Evolutionary conservation across 2,888 invertebrate species (phyloP).

Genomic region (Cerastis rubricosa): DNA sequence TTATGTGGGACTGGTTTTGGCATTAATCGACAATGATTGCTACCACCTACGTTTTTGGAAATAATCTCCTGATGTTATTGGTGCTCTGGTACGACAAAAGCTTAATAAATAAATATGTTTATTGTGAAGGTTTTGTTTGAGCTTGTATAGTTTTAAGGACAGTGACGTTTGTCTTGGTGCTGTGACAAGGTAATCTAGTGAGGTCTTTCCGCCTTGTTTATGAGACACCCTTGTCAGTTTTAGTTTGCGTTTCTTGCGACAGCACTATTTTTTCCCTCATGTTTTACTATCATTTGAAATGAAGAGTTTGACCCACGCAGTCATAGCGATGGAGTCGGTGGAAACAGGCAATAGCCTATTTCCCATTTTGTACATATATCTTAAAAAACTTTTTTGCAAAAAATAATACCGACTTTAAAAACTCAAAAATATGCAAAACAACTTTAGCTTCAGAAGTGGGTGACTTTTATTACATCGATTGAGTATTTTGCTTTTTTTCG

Average conservation of each 20-base stretch:
- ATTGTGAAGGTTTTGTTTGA: conserved; percentile 74
- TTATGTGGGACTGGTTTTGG: conserved; percentile 78
- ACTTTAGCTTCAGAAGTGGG: too few relatives aligned
- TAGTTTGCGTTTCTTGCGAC: background rate
- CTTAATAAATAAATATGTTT: conserved; percentile 79
- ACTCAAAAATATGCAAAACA: too few relatives aligned
- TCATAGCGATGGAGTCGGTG: background rate
- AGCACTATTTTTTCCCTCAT: background rate
- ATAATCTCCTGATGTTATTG: conserved; percentile 77
- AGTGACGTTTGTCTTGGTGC: conserved; percentile 27
- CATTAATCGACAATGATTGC: conserved; percentile 78
- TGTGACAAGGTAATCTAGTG: conserved; percentile 44
- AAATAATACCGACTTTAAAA: too few relatives aligned
- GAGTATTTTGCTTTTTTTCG: too few relatives aligned
- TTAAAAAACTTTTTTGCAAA: too few relatives aligned
- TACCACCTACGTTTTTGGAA: conserved; percentile 79
- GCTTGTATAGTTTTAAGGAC: conserved; percentile 36
- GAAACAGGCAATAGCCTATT: background rate
- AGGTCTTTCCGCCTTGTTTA: conserved; percentile 1
- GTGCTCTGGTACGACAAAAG: conserved; percentile 76
- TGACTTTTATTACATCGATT: too few relatives aligned
- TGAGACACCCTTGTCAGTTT: background rate
- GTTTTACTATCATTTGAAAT: background rate
- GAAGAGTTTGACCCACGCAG: background rate
- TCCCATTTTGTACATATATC: background rate